Evolutionary conservation across 1,140 invertebrate species (phyloP).

Genomic region (Heliconius eleuchia): DNA sequence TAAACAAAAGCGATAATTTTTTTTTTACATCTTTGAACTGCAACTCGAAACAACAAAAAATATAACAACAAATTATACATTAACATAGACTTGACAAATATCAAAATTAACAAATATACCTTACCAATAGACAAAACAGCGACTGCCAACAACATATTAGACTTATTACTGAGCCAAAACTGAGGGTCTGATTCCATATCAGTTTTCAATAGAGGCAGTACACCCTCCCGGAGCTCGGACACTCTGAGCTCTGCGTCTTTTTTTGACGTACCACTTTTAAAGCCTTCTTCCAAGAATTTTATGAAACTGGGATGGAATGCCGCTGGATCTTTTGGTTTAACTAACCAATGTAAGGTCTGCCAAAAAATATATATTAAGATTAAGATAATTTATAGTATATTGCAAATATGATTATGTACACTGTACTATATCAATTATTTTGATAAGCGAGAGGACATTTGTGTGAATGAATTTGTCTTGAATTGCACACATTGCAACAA

Average conservation of each 20-base stretch:
- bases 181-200: slow-evolving; percentile 83
- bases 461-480: too few relatives aligned
- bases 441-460: too few relatives aligned
- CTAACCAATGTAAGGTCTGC: slow-evolving; percentile 89
- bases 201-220: slow-evolving; percentile 84
- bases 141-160: slow-evolving; percentile 86
- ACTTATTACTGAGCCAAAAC: slow-evolving; percentile 87
- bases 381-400: too few relatives aligned
- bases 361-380: slow-evolving; percentile 35
- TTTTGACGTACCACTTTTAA: slow-evolving; percentile 88
- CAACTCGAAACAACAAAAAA: too few relatives aligned
- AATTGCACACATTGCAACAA: too few relatives aligned
- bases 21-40: too few relatives aligned
- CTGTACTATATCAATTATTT: too few relatives aligned
- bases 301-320: slow-evolving; percentile 89
- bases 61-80: too few relatives aligned
- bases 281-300: slow-evolving; percentile 87
- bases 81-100: too few relatives aligned
- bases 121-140: slow-evolving; percentile 84
- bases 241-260: slow-evolving; percentile 88
- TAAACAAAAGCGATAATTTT: too few relatives aligned
- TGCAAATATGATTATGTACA: too few relatives aligned
- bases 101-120: background rate
- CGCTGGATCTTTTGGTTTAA: slow-evolving; percentile 88
- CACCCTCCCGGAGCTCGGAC: slow-evolving; percentile 87